phyloP scores from a whole-genome alignment of 2,113 vertebrate species.

The Antechinus stuartii region DNA sequence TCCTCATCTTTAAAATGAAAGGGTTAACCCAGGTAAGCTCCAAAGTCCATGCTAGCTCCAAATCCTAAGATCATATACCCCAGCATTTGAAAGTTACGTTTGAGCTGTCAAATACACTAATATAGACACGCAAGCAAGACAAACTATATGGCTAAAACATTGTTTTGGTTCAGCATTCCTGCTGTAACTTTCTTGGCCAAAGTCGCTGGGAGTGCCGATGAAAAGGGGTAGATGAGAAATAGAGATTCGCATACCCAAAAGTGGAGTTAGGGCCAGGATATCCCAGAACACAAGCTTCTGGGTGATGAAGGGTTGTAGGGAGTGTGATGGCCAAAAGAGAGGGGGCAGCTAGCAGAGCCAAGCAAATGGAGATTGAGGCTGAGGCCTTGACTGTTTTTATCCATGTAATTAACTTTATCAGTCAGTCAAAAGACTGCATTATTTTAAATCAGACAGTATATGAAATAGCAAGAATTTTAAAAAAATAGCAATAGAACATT shows the following conservation, averaged over 20 bases:
- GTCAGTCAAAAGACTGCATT: not conserved
- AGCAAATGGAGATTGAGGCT: slow-evolving; percentile 12
- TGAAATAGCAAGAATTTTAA: not conserved
- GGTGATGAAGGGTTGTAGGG: not conserved
- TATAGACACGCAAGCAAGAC: not conserved
- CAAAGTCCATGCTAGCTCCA: not conserved
- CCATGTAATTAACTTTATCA: not conserved
- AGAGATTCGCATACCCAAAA: not conserved
- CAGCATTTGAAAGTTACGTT: not conserved
- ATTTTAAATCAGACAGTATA: not conserved
- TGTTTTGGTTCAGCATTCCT: slow-evolving; percentile 21
- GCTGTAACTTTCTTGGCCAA: not conserved
- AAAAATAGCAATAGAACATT: not conserved
- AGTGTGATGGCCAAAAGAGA: not conserved
- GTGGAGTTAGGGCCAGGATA: not conserved
- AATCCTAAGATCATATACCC: not conserved
- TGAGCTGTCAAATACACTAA: not conserved
- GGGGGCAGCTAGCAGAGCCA: not conserved
- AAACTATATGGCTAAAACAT: not conserved
- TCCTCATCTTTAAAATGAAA: not conserved
- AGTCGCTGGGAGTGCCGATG: not conserved
- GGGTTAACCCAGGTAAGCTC: not conserved
- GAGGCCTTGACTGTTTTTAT: not conserved
- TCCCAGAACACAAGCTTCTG: not conserved
- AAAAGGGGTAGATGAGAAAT: not conserved